Evolutionary conservation across 2,113 vertebrate species (phyloP), one percentile per base, ranked within the genome.

Genomic region (Cyrtonyx montezumae): DNA sequence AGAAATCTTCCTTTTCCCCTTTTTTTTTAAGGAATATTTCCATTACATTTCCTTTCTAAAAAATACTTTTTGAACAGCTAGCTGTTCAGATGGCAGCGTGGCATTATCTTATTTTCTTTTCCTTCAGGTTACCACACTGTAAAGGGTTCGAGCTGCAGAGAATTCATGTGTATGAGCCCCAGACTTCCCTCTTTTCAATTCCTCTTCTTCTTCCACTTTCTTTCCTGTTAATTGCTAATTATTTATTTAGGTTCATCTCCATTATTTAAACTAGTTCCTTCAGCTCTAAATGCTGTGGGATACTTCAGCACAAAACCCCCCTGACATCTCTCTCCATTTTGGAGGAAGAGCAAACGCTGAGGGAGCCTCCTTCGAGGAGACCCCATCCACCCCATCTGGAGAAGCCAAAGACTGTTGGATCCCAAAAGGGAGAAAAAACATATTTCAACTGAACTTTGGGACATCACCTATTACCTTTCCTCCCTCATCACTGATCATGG

Each of bases 371-470:
- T 40, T 40, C 15, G 9, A 15, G 61, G 16, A 23, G 26, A 23
- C 25, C 36, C 15, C 37, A 40, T 11, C 15, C 61, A 36, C 16
- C 36, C 15, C 15, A 62, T 25, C 20, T 11, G 36, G 12, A 62
- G 61, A 26, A 15, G 59, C 34, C 34, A 62, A 37, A 62, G 62
- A 43, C 40, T 18, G 62, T 30, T 65, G 16, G 15, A 30, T 30
- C 40, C 63, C 28, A 8, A 32, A 66, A 45, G 6, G 20, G 6
- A 14, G 2, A 2, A 23, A 36, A 16, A 11, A 6, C 3, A 1
- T 58, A 67, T 88, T 92, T 81, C 32, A 75, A 7, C 13, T 15
- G 30, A 43, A 81, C 36, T 80, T 58, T 67, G 56, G 26, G 46
- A 8, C 53, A 58, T 5, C 26, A 16, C 26, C 46, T 9, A 7